phyloP scores from a whole-genome alignment of 2,113 vertebrate species.

The Corydoras sp. region DNA sequence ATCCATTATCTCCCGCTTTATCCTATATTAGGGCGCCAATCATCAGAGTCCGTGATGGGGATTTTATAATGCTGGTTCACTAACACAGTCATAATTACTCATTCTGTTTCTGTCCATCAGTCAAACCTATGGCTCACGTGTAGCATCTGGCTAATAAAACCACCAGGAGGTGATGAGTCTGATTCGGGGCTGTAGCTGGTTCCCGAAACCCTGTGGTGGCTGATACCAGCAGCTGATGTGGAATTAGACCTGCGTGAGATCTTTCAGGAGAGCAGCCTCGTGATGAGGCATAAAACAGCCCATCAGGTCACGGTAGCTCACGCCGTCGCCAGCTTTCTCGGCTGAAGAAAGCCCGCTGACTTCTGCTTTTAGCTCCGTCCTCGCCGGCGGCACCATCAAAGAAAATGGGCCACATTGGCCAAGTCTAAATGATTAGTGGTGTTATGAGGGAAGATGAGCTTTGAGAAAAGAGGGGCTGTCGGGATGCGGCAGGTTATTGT shows the following conservation, averaged over 20 bases:
- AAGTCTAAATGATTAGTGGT: slow-evolving; percentile 46
- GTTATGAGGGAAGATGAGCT: slow-evolving; percentile 44
- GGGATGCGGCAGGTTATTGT: slow-evolving; percentile 50
- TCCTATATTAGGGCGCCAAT: too few species aligned
- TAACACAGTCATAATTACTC: too few species aligned
- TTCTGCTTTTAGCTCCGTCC: slow-evolving; percentile 51
- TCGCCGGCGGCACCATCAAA: slow-evolving; percentile 53
- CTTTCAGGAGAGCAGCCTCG: not conserved
- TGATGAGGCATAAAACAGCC: slow-evolving; percentile 6
- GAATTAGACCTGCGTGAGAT: slow-evolving; percentile 7
- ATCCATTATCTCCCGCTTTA: too few species aligned
- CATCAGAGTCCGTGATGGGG: too few species aligned
- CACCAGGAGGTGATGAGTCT: too few species aligned
- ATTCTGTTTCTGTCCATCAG: too few species aligned
- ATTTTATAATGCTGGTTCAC: too few species aligned
- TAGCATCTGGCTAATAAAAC: too few species aligned
- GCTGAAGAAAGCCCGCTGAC: slow-evolving; percentile 39
- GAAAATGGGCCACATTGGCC: slow-evolving; percentile 48
- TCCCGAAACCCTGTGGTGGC: too few species aligned
- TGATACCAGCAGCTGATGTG: not conserved
- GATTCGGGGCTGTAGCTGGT: too few species aligned
- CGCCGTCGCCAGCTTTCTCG: slow-evolving; percentile 24
- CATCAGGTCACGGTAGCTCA: slow-evolving; percentile 27
- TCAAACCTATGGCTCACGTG: too few species aligned
- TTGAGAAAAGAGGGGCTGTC: slow-evolving; percentile 48